Evolutionary conservation across 2,797 vertebrate species (phyloP).

Genomic region (Chanos chanos): DNA sequence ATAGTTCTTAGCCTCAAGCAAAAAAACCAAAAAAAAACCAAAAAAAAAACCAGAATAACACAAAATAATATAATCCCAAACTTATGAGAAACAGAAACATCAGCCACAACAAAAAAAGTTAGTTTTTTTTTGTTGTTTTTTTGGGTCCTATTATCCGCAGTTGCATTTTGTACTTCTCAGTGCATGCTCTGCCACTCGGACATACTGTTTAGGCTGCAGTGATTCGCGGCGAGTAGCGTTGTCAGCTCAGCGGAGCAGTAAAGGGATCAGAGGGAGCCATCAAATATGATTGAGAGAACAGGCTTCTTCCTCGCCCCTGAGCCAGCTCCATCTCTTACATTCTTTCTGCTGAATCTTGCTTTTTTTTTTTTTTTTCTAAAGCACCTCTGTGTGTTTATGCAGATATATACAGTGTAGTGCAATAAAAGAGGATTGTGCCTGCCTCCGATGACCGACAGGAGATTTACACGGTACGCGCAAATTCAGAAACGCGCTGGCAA

Average conservation of each 20-base stretch:
- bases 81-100: too few species aligned
- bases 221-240: constrained; percentile 3
- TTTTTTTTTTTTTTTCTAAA: constrained; percentile 2
- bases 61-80: too few species aligned
- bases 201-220: constrained; percentile 12
- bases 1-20: too few species aligned
- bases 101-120: neutral
- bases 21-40: too few species aligned
- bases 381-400: constrained; percentile 12
- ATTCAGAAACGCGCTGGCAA: too few species aligned
- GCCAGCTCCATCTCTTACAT: neutral
- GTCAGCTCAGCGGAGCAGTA: constrained; percentile 19
- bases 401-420: constrained; percentile 11
- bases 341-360: constrained; percentile 26
- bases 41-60: too few species aligned
- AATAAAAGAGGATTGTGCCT: constrained; percentile 16
- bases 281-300: constrained; percentile 15
- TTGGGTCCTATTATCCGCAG: neutral
- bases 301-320: constrained; percentile 9
- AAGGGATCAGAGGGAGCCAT: constrained; percentile 16
- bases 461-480: constrained; percentile 10
- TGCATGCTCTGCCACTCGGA: constrained; percentile 15
- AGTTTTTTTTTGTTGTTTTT: neutral
- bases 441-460: constrained; percentile 19
- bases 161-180: too few species aligned